Evolutionary conservation across 2,888 invertebrate genomes (phyloP), one percentile per base, ranked within the genome.

Genomic region (Petrophora chlorosata): DNA sequence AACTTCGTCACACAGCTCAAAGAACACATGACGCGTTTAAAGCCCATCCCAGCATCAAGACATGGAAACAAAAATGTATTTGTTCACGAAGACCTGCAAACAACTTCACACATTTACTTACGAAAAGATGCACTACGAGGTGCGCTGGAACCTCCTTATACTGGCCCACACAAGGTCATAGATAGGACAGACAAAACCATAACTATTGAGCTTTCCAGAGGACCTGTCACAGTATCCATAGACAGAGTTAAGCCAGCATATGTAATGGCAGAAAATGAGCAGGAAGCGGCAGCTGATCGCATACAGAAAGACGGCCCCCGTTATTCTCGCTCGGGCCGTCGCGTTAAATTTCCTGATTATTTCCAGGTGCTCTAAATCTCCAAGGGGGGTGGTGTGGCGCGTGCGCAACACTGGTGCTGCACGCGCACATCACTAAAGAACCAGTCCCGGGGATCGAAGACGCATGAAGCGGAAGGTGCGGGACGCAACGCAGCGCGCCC

Each of bases 141-240:
- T 14, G 32, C 53, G 1, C 17, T 59, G 1, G 25, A 50, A 17
- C 39, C 53, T 5, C 53, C 59, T 2, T 54, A 54, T 15, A 45
- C 54, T 2, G 57, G 57, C 3, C 57, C 60, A n/a, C 32, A 39
- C 15, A 46, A 46, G 12, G 33, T 39, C 8, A n/a, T 39, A 19
- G 12, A 22, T 14, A 39, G 33, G 14, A 36, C 23, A 10, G 23
- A 35, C 12, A 44, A 44, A 9, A 44, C 36, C 2, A 16, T 44
- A 5, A 35, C 44, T 0, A 3, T 44, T 8, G 23, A 35, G 12
- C 9, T 35, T 5, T n/a, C 9, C 15, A 35, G 29, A 29, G 29
- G 23, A 44, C 35, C 35, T 36, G 36, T 36, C 9, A 29, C 35
- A 2, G 29, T 44, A 5, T 29, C 35, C 2, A 10, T 42, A 8